Base-by-base conservation (phyloP, 2,797 vertebrate species). In the Perdix hodgsoniae region DNA sequence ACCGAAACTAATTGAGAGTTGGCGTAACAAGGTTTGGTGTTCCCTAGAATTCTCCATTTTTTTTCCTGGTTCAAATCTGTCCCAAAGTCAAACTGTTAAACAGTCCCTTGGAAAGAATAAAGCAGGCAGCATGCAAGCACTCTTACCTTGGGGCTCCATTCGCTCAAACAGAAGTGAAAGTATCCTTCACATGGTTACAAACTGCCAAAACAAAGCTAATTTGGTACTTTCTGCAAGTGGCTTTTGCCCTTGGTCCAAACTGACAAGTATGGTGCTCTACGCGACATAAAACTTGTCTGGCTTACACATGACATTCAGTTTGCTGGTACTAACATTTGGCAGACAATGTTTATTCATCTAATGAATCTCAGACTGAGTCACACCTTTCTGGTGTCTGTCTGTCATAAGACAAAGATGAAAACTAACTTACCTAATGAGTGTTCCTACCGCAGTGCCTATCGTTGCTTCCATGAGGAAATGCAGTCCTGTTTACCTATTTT, bases 91-190 rank as follows among this genome's bases (percentile, higher is more conserved):
- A 8, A 14, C 45, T 71, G 5, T 54, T 33, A 24, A 69, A 35
- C 6, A 54, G 57, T 31, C n/a, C 16, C 52, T 29, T 42, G 67
- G 49, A 7, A 71, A 73, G 31, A 92, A 59, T 17, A 79, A 82
- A 90, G 57, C 13, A 42, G 90, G 47, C 49, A 86, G 71, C 45
- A 27, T 6, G 24, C 27, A 7, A 15, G 27, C 47, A 27, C 71
- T 56, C 56, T n/a, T 84, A 94, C 80, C 80, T 54, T 27, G 52
- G 71, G 71, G 60, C 71, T 91, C 74, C 39, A 7, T 66, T 78
- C 52, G 21, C 10, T 54, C 8, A 39, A 65, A 18, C 67, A 71
- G 72, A 96, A 96, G 89, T 94, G 93, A 96, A 96, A 96, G 85
- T 81, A 56, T 29, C 23, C 66, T 63, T 78, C 75, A 83, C 76